phyloP scores from a whole-genome alignment of 2,888 invertebrate genomes.

The Hermaeophaga mercurialis region DNA sequence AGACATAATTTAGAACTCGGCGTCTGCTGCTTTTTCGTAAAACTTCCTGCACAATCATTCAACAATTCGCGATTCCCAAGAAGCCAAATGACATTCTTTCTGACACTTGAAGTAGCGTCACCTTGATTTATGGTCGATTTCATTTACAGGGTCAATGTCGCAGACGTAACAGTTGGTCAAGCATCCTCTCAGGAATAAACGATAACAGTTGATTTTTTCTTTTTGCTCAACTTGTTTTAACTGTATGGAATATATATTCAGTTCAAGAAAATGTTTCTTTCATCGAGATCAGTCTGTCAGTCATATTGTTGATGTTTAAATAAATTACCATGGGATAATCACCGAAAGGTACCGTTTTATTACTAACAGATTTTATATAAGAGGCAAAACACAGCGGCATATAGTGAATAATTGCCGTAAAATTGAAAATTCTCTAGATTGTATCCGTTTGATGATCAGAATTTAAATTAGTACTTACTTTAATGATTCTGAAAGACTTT shows the following conservation, averaged over 20 bases:
- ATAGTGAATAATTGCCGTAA: too few species aligned
- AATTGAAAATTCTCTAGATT: too few species aligned
- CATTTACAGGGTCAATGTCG: conserved; percentile 14
- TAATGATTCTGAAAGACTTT: too few species aligned
- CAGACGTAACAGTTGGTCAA: conserved; percentile 14
- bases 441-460: too few species aligned
- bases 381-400: too few species aligned
- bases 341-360: too few species aligned
- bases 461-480: too few species aligned
- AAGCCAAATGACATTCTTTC: conserved; percentile 17
- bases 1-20: conserved; percentile 1
- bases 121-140: conserved; percentile 21
- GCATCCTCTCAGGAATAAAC: conserved; percentile 4
- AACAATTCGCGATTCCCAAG: conserved; percentile 15
- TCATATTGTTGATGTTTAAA: background rate
- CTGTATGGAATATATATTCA: conserved; percentile 8
- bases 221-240: conserved; percentile 1
- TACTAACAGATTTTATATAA: too few species aligned
- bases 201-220: conserved; percentile 14
- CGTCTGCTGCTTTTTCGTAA: background rate
- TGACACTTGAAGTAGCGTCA: conserved; percentile 18
- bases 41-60: conserved; percentile 12
- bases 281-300: conserved; percentile 13
- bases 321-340: background rate
- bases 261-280: background rate